These are phyloP conservation scores for Palythoa caribaeorum DNA, from an alignment of 92 coral and sea anemone species.

Conservation along the genomic window DNA sequence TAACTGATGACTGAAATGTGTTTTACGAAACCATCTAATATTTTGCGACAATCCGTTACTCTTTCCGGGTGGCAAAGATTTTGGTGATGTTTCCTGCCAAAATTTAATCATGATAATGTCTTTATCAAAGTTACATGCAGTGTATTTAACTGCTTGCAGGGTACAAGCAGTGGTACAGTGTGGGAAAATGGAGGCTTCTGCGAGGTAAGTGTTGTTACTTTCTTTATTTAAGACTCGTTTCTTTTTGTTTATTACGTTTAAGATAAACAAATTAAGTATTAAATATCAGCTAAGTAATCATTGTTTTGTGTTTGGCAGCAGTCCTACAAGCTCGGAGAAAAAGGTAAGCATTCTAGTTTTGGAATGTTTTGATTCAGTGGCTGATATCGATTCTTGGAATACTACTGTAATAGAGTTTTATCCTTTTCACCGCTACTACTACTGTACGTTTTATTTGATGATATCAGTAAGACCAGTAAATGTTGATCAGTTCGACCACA, in stretches of 20 bases:
- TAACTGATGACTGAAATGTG: no score
- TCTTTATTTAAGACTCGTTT: background rate
- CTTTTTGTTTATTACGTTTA: background rate
- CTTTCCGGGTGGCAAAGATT: background rate
- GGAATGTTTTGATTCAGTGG: background rate
- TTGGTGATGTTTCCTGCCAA: background rate
- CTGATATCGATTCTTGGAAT: no score
- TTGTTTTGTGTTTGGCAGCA: background rate
- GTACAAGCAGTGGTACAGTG: constrained; percentile 1
- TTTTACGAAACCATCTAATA: no score
- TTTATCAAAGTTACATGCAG: no score
- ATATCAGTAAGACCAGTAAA: background rate
- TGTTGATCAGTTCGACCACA: no score
- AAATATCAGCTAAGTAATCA: constrained; percentile 4
- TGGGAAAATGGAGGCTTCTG: background rate
- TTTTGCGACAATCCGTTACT: background rate
- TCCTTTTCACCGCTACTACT: no score
- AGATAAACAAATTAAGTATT: no score
- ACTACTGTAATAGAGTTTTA: no score
- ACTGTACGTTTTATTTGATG: background rate
- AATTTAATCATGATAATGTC: background rate
- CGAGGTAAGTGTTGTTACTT: background rate
- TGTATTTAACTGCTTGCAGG: no score
- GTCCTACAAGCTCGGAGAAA: background rate
- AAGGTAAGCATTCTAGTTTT: background rate